Conservation (phyloP, 2,888 invertebrate genomes). For the Perizoma affinitatum region DNA sequence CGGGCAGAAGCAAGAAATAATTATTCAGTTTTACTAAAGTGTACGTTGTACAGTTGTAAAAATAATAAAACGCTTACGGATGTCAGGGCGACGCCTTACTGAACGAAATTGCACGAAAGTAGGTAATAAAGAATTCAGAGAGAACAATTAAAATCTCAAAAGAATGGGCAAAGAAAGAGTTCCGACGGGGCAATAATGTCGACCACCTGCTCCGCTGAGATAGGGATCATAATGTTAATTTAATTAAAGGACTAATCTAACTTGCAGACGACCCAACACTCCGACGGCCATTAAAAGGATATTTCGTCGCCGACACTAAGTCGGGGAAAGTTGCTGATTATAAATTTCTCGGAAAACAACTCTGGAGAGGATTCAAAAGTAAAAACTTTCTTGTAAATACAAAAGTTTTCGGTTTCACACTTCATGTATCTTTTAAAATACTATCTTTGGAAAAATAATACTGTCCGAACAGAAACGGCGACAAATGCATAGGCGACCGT, state of each 20-base stretch:
- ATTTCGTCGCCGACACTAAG: conserved; percentile 77
- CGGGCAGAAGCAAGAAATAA: too few relatives aligned
- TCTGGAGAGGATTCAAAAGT: conserved; percentile 57
- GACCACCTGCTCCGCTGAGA: conserved; percentile 78
- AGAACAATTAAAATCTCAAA: conserved; percentile 54
- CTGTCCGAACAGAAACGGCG: conserved; percentile 13
- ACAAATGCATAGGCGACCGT: too few relatives aligned
- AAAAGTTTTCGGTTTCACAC: conserved; percentile 45
- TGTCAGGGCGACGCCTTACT: conserved; percentile 26
- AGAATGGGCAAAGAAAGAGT: conserved; percentile 64
- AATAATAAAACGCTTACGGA: conserved; percentile 18
- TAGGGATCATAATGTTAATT: conserved; percentile 84
- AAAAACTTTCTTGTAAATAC: conserved; percentile 60
- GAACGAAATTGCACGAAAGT: conserved; percentile 39
- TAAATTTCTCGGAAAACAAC: conserved; percentile 76
- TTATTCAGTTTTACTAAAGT: too few relatives aligned
- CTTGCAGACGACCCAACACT: conserved; percentile 83
- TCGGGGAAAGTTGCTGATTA: conserved; percentile 75
- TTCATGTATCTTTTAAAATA: conserved; percentile 37
- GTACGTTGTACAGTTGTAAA: conserved; percentile 1
- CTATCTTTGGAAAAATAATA: conserved; percentile 18
- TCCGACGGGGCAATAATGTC: conserved; percentile 71
- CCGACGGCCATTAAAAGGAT: conserved; percentile 81
- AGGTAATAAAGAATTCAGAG: conserved; percentile 45
- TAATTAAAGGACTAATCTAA: conserved; percentile 85